A percentile compares a stretch with the other conserved stretches of the same genome.
phyloP scores from a whole-genome alignment of 2,113 vertebrate species.

The Sebastes schlegelii region DNA sequence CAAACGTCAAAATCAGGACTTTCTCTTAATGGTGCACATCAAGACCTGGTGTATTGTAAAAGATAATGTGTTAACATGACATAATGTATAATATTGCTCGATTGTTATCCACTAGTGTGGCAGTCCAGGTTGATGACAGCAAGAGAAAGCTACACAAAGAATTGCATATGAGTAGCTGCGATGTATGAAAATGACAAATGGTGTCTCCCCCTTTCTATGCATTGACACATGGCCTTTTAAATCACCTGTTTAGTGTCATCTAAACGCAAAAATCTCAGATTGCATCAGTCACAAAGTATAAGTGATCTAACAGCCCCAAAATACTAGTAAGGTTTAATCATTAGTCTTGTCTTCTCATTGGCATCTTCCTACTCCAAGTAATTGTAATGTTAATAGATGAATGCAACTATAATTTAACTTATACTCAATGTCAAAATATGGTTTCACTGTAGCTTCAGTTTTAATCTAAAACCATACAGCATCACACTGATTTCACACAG shows the following conservation, averaged over 20 bases:
- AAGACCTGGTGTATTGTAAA: neutral
- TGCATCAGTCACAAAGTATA: neutral
- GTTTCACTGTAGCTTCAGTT: neutral
- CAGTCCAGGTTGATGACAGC: neutral
- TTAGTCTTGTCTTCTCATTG: neutral
- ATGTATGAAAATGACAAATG: neutral
- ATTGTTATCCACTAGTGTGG: neutral
- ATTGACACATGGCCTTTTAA: neutral
- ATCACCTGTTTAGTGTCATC: neutral
- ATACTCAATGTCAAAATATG: neutral
- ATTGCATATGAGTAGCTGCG: neutral
- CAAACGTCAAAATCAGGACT: neutral
- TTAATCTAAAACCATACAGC: neutral
- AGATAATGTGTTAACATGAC: neutral
- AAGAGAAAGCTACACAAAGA: conserved; percentile 3
- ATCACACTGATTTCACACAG: neutral
- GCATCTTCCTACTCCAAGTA: neutral
- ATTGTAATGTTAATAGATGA: neutral
- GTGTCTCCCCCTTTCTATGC: neutral
- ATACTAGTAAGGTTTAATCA: neutral
- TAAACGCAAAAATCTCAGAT: neutral
- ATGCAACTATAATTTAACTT: neutral
- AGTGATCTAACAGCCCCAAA: neutral
- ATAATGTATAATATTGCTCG: too few species aligned
- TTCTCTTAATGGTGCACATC: neutral